Percentiles rank a stretch among this genome's conserved stretches.
Evolutionary conservation across 1,140 invertebrate species (phyloP).

Genomic region (Panonychus citri): DNA sequence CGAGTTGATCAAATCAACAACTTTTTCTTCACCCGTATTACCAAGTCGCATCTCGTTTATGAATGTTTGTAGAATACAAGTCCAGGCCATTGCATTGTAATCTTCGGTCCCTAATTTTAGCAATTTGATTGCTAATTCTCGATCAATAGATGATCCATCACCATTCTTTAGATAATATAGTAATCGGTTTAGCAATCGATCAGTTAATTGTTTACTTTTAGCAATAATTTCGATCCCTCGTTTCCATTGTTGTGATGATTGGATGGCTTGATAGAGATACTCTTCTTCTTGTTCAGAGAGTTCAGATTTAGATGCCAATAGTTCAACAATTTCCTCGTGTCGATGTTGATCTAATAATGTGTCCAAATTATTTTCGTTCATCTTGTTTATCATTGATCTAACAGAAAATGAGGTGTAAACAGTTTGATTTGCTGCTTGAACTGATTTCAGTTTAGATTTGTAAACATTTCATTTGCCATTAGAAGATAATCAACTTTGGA

Average conservation of each 20-base stretch:
- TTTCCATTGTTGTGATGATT: slow-evolving; percentile 7
- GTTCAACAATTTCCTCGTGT: slow-evolving; percentile 5
- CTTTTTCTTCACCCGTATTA: neutral
- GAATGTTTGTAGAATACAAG: neutral
- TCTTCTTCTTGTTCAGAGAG: slow-evolving; percentile 1
- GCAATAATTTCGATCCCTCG: slow-evolving; percentile 8
- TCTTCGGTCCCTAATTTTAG: neutral
- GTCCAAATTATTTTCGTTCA: neutral
- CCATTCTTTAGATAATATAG: neutral
- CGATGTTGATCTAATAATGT: slow-evolving; percentile 5
- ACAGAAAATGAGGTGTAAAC: neutral
- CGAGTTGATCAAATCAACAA: slow-evolving; percentile 3
- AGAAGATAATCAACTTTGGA: slow-evolving; percentile 1
- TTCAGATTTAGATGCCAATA: slow-evolving; percentile 6
- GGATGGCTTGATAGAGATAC: slow-evolving; percentile 5
- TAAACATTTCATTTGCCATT: neutral
- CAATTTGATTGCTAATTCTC: slow-evolving; percentile 2
- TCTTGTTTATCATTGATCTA: slow-evolving; percentile 2
- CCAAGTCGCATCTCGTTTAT: neutral
- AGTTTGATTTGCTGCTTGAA: slow-evolving; percentile 4
- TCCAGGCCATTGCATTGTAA: slow-evolving; percentile 1
- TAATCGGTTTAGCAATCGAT: neutral
- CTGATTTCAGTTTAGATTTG: neutral
- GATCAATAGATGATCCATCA: neutral
- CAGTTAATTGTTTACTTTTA: neutral